Evolutionary conservation across 2,888 invertebrate genomes (phyloP), one percentile per base, ranked within the genome.

Genomic region (Limnephilus rhombicus): DNA sequence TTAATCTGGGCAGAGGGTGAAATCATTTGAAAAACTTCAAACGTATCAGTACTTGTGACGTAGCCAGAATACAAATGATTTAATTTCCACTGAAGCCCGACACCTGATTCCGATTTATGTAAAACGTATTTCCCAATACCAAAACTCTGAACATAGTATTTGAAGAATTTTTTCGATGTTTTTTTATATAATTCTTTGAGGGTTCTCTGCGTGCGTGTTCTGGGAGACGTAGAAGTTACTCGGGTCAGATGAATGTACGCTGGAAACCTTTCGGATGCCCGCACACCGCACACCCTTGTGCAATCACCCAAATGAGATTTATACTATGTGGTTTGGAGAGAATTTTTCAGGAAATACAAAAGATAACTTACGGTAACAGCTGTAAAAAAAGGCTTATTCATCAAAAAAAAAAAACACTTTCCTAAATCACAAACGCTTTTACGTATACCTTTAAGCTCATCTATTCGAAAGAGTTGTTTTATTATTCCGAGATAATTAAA

Each of bases 261-360:
- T 88, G 31, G 91, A 85, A 89, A 92, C 91, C 91, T 91, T 93
- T 92, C 91, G 90, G 90, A 82, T 90, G 68, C 91, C 90, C 87
- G 90, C 90, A 49, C 80, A 86, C 83, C 83, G 37, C 83, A 90
- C 49, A 89, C 91, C 93, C 92, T 92, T 92, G 93, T 92, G 92
- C 93, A 93, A 93, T 93, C 93, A 93, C 90, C 93, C 92, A 93
- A 93, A 93, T 92, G 92, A 93, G 93, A 92, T 93, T 93, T 93
- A 93, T 92, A 92, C 91, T 92, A 89, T 85, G 92, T 68, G 92
- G 93, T 87, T 86, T 90, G 82, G 86, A 86, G 91, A 90, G 93
- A 34, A 90, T 91, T 90, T 91, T 92, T 90, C 85, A 53, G 86
- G 31, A 92, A 92, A 90, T 82, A 92, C 91, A 93, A 92, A 89